A percentile compares a stretch with the other conserved stretches of the same genome.
These are phyloP conservation scores for Chymomyza costata DNA, from an alignment of 1,140 invertebrate species.

Conservation along the genomic window DNA sequence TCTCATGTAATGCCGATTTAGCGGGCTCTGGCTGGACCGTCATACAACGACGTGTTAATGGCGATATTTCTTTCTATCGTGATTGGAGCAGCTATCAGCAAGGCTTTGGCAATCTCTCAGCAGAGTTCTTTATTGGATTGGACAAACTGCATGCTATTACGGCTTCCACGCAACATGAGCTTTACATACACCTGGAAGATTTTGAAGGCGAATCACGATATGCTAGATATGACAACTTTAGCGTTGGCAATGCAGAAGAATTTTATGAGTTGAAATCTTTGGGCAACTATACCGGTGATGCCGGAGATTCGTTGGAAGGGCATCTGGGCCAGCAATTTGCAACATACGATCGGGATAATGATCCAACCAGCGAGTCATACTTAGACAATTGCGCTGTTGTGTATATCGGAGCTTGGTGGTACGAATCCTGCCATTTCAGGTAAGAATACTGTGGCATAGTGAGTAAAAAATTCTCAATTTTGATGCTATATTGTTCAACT, in stretches of 20 bases:
- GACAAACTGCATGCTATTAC: constrained; percentile 79
- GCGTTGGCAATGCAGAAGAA: constrained; percentile 79
- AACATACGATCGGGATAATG: constrained; percentile 78
- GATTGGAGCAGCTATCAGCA: constrained; percentile 80
- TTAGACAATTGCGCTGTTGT: constrained; percentile 82
- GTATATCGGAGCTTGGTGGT: constrained; percentile 82
- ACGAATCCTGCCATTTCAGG: constrained; percentile 75
- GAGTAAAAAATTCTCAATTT: too few relatives aligned
- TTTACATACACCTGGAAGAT: constrained; percentile 81
- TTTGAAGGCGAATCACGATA: constrained; percentile 77
- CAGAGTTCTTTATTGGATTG: constrained; percentile 80
- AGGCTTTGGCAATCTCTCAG: constrained; percentile 80
- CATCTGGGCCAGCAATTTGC: constrained; percentile 47
- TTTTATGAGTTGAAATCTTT: constrained; percentile 80
- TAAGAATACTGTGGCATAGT: constrained; percentile 17
- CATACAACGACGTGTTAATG: constrained; percentile 80
- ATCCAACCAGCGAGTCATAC: constrained; percentile 77
- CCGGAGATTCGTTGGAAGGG: constrained; percentile 47
- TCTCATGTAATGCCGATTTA: constrained; percentile 37
- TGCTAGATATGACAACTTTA: constrained; percentile 81
- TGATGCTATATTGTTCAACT: neutral
- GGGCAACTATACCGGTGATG: constrained; percentile 76
- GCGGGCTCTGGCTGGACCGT: constrained; percentile 79
- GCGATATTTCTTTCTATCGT: constrained; percentile 80
- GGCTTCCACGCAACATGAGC: constrained; percentile 78